Conservation (phyloP, 2,113 vertebrate species). For the Crotalus tigris region DNA sequence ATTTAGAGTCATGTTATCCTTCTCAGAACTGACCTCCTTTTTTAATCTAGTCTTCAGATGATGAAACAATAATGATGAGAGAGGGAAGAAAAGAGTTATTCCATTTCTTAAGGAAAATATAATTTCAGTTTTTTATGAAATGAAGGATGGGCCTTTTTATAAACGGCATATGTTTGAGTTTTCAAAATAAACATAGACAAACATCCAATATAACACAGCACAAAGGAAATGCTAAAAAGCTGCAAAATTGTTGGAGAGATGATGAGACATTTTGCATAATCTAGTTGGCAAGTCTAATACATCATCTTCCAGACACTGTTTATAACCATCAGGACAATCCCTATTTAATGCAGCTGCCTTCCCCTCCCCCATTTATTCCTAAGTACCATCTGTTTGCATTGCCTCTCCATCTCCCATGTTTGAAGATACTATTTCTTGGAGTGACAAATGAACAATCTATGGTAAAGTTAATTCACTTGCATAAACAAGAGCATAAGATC, state of each 20-base stretch:
- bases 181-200: background rate
- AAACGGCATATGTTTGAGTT: background rate
- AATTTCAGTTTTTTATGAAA: background rate
- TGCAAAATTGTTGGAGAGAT: background rate
- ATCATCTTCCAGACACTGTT: slow-evolving; percentile 41
- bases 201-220: background rate
- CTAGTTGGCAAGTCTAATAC: slow-evolving; percentile 31
- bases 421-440: slow-evolving; percentile 44
- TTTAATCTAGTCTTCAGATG: background rate
- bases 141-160: background rate
- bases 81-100: background rate
- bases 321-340: slow-evolving; percentile 25
- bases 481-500: slow-evolving; percentile 57
- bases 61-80: background rate
- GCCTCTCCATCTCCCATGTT: slow-evolving; percentile 37
- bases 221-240: slow-evolving; percentile 18
- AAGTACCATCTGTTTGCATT: slow-evolving; percentile 59
- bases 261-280: background rate
- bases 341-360: slow-evolving; percentile 61
- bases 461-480: slow-evolving; percentile 61
- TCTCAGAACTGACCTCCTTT: background rate
- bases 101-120: background rate
- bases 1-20: background rate
- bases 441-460: slow-evolving; percentile 75
- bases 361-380: slow-evolving; percentile 37